These are phyloP conservation scores for Strigamia maritima DNA, from an alignment of 2,888 invertebrate genomes.

Conservation along the genomic window DNA sequence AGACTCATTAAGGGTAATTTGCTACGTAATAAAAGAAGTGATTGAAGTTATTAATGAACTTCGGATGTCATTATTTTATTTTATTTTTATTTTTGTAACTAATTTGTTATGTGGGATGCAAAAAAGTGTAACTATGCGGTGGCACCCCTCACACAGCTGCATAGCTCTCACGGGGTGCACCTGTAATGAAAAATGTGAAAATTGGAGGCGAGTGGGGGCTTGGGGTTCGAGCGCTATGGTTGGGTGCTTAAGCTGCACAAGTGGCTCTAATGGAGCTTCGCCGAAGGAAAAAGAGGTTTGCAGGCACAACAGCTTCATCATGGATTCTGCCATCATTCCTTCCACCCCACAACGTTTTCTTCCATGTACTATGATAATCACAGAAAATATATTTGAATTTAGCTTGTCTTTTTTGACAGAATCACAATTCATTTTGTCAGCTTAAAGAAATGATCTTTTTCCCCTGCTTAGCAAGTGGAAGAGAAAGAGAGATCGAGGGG, in stretches of 20 bases:
- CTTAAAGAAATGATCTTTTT: conserved; percentile 25
- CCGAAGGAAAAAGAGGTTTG: conserved; percentile 18
- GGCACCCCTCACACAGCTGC: conserved; percentile 1
- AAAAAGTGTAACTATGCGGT: not conserved
- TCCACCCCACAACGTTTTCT: conserved; percentile 21
- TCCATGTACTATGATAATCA: conserved; percentile 29
- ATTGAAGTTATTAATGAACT: not conserved
- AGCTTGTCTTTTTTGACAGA: conserved; percentile 24
- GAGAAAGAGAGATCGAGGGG: not conserved
- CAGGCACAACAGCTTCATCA: conserved; percentile 25
- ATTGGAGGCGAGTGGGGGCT: conserved; percentile 20
- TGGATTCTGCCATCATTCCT: conserved; percentile 18
- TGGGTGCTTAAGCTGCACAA: conserved; percentile 29
- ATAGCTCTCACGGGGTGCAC: conserved; percentile 21
- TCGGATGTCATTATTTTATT: not conserved
- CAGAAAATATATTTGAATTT: conserved; percentile 26
- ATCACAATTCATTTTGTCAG: conserved; percentile 29
- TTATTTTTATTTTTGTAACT: not conserved
- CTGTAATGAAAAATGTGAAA: conserved; percentile 27
- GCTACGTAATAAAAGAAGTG: not conserved
- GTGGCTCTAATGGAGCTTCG: conserved; percentile 24
- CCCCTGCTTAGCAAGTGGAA: not conserved
- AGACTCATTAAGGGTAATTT: not conserved
- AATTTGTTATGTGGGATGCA: conserved; percentile 1
- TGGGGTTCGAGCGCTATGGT: conserved; percentile 23